phyloP scores from a whole-genome alignment of 2,888 invertebrate species.

The Malthinus seriepunctatus region DNA sequence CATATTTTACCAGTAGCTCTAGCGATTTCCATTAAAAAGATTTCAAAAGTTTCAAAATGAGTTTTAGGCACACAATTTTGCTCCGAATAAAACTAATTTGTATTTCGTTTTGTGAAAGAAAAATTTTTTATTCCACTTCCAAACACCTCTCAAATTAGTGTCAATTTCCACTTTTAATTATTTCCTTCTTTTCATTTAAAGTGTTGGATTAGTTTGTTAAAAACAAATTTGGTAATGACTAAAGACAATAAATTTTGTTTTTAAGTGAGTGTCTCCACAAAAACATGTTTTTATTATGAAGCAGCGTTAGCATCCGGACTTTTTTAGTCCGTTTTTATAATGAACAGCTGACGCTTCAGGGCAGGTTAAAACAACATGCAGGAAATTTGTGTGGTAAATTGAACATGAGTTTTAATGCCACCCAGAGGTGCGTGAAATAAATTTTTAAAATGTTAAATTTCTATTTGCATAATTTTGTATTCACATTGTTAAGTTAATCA shows the following conservation, averaged over 20 bases:
- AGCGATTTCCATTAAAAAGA: conserved; percentile 8
- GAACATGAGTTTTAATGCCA: conserved; percentile 25
- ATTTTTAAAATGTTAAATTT: conserved; percentile 22
- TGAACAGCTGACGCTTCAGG: conserved; percentile 24
- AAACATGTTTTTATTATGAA: conserved; percentile 25
- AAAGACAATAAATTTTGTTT: conserved; percentile 19
- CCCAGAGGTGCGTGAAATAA: conserved; percentile 24
- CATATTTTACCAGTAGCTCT: conserved; percentile 8
- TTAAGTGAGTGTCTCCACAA: conserved; percentile 14
- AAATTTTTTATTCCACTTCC: no score
- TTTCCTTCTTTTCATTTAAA: background rate
- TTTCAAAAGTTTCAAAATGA: conserved; percentile 5
- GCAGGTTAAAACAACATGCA: conserved; percentile 21
- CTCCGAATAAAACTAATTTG: conserved; percentile 3
- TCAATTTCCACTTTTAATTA: no score
- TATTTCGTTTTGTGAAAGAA: background rate
- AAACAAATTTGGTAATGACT: conserved; percentile 16
- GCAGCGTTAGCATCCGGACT: conserved; percentile 17
- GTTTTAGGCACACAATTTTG: conserved; percentile 5
- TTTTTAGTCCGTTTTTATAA: conserved; percentile 23
- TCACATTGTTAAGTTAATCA: conserved; percentile 7
- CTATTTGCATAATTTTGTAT: conserved; percentile 14
- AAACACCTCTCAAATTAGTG: no score
- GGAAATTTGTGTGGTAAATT: conserved; percentile 25
- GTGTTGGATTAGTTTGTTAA: conserved; percentile 5